Conservation (phyloP, 1,140 invertebrate species). For the Stegodyphus dumicola region DNA sequence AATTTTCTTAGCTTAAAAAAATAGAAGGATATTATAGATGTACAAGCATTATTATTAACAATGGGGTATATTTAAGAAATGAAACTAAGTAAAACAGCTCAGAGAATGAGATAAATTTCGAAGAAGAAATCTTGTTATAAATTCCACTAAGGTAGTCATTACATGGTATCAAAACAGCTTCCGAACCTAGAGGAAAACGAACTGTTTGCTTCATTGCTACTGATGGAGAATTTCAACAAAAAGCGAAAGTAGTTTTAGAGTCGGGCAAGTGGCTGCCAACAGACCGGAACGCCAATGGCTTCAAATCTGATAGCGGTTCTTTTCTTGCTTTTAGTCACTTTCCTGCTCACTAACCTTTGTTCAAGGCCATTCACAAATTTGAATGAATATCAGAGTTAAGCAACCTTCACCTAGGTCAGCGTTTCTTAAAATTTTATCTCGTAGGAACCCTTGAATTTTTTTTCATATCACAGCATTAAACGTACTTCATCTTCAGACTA, state of each 20-base stretch:
- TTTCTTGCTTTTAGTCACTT: constrained; percentile 5
- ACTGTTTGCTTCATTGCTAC: neutral
- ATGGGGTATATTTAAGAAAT: no score
- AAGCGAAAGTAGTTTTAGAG: neutral
- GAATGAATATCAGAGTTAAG: neutral
- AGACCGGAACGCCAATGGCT: constrained; percentile 8
- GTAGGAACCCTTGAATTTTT: neutral
- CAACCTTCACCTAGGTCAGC: neutral
- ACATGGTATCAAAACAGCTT: neutral
- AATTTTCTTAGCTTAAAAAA: no score
- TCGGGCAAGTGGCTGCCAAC: neutral
- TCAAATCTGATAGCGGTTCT: constrained; percentile 17
- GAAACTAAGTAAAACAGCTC: no score
- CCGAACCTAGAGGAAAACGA: neutral
- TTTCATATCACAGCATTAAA: no score
- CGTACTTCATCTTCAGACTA: no score
- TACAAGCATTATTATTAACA: no score
- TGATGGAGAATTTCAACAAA: neutral
- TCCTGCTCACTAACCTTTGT: neutral
- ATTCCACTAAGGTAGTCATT: no score
- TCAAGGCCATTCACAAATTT: constrained; percentile 1
- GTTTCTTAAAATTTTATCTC: neutral
- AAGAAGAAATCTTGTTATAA: no score
- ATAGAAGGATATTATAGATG: no score
- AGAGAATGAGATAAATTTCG: no score